Conservation (phyloP, 2,888 invertebrate genomes). For the Drosophila mayaguana region DNA sequence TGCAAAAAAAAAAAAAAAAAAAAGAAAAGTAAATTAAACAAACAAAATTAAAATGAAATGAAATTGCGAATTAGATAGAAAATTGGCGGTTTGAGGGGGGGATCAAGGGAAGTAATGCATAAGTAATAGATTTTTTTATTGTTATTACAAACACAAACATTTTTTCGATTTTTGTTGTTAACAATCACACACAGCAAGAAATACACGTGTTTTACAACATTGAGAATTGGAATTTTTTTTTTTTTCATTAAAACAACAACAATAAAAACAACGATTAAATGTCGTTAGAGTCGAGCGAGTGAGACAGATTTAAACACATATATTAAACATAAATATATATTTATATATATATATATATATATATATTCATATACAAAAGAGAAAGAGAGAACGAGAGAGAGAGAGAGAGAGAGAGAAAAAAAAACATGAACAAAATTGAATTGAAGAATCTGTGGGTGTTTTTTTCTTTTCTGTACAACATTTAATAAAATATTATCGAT, state of each 20-base stretch:
- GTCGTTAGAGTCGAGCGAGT: constrained; percentile 14
- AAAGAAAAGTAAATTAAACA: no score
- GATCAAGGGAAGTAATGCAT: constrained; percentile 1
- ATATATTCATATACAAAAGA: constrained; percentile 20
- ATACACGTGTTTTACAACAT: constrained; percentile 50
- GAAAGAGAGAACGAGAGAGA: constrained; percentile 29
- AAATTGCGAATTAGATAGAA: constrained; percentile 10
- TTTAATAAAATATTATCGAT: constrained; percentile 33
- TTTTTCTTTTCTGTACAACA: constrained; percentile 49
- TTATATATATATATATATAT: constrained; percentile 10
- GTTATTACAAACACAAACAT: neutral
- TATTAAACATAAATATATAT: constrained; percentile 10
- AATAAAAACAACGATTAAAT: constrained; percentile 29
- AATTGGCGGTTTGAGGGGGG: neutral
- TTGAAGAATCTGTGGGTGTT: constrained; percentile 37
- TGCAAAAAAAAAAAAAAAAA: constrained; percentile 11
- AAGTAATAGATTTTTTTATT: constrained; percentile 5
- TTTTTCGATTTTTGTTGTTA: constrained; percentile 10
- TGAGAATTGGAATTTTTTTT: constrained; percentile 32
- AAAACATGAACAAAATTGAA: constrained; percentile 56
- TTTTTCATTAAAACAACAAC: constrained; percentile 24
- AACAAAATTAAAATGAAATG: neutral
- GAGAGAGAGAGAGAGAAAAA: constrained; percentile 39
- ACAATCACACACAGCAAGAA: constrained; percentile 42
- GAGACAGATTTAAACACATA: constrained; percentile 15